phyloP scores from a whole-genome alignment of 2,797 vertebrate species.

The Tenualosa thibaudeaui region DNA sequence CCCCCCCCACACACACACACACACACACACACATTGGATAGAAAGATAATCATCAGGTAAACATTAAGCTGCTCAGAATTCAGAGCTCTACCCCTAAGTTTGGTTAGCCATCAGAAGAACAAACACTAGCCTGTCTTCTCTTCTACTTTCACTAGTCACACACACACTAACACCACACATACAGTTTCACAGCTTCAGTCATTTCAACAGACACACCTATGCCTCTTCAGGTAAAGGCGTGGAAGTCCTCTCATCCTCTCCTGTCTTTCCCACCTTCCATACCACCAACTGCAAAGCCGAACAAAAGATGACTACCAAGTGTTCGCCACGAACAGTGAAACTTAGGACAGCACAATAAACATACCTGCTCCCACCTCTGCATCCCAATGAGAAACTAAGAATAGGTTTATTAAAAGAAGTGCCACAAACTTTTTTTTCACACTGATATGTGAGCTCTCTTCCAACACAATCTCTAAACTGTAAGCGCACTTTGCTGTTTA shows the following conservation, averaged over 20 bases:
- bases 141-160: not conserved
- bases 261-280: not conserved
- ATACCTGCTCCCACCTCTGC: not conserved
- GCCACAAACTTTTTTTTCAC: not conserved
- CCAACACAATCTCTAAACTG: not conserved
- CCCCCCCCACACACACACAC: not conserved
- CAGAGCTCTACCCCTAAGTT: slow-evolving; percentile 24
- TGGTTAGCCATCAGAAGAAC: slow-evolving; percentile 44
- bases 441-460: no score
- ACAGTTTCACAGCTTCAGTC: not conserved
- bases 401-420: not conserved
- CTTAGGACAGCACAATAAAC: not conserved
- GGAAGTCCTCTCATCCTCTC: not conserved
- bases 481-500: not conserved
- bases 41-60: slow-evolving; percentile 41
- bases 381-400: not conserved
- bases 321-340: not conserved
- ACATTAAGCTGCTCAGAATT: slow-evolving; percentile 39
- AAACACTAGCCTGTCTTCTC: slow-evolving; percentile 38
- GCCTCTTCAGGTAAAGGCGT: not conserved
- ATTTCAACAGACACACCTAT: not conserved
- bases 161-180: not conserved
- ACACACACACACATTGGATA: not conserved
- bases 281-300: not conserved
- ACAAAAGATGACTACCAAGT: not conserved